A percentile compares a stretch with the other conserved stretches of the same genome.
Conservation (phyloP, 2,113 vertebrate species). For the Polypterus bichir region DNA sequence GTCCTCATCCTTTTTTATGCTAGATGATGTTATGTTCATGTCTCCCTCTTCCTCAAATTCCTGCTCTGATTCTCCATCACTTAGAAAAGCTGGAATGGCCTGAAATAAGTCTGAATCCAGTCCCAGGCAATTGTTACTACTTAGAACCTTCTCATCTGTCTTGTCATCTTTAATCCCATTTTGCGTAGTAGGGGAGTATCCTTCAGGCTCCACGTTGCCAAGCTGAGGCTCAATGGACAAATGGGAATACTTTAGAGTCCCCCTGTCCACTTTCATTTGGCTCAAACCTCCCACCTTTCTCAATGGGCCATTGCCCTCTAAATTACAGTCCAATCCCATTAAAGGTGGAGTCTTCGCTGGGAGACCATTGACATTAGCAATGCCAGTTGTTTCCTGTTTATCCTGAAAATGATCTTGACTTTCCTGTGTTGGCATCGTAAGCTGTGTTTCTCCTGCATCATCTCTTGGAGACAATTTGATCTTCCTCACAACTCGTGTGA, state of each 20-base stretch:
- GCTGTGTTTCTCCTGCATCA: constrained; percentile 2
- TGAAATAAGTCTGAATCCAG: constrained; percentile 31
- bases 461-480: constrained; percentile 34
- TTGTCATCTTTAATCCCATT: neutral
- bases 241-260: constrained; percentile 21
- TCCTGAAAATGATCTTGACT: too few relatives aligned
- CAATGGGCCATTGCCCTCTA: neutral
- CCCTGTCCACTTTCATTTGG: neutral
- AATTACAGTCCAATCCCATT: constrained; percentile 19
- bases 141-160: constrained; percentile 26
- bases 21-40: too few relatives aligned
- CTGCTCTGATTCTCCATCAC: constrained; percentile 25
- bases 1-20: constrained; percentile 9
- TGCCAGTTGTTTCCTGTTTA: neutral
- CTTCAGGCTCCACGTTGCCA: constrained; percentile 27
- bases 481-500: constrained; percentile 35
- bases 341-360: neutral
- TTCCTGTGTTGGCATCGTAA: neutral
- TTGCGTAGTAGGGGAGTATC: neutral
- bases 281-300: neutral
- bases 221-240: constrained; percentile 13
- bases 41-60: constrained; percentile 22
- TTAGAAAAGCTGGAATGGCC: constrained; percentile 30
- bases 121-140: constrained; percentile 22
- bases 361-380: neutral